phyloP scores from a whole-genome alignment of 2,113 vertebrate genomes.

The Panurus biarmicus region DNA sequence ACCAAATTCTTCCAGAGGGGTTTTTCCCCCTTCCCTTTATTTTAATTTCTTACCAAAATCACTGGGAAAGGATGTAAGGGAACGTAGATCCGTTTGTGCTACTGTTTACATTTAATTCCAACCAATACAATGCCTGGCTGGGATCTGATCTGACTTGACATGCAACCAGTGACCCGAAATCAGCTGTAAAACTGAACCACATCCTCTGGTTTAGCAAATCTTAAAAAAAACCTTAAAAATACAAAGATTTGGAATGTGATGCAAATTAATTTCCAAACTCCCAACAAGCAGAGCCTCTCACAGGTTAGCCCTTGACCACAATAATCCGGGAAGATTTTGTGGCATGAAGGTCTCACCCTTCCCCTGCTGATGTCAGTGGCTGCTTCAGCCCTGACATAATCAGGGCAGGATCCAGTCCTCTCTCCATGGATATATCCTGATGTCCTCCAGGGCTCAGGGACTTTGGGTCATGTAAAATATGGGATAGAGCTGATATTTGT shows the following conservation, averaged over 20 bases:
- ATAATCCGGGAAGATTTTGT: fast-evolving
- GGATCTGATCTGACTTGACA: background rate
- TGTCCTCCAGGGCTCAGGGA: background rate
- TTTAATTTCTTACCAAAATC: background rate
- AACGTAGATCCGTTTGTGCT: background rate
- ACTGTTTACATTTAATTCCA: background rate
- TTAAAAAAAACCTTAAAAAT: background rate
- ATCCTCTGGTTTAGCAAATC: background rate
- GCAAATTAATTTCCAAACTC: background rate
- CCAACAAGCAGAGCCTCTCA: background rate
- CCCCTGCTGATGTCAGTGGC: background rate
- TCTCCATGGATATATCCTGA: fast-evolving
- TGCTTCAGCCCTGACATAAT: background rate
- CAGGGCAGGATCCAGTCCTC: background rate
- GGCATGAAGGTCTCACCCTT: background rate
- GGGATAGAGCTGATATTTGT: background rate
- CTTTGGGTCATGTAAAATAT: background rate
- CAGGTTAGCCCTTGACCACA: background rate
- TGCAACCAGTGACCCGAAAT: fast-evolving
- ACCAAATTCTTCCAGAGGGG: background rate
- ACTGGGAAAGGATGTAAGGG: background rate
- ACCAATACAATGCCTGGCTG: background rate
- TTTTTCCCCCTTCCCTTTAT: fast-evolving
- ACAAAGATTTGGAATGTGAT: fast-evolving
- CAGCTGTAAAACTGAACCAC: fast-evolving